Base-by-base conservation (phyloP, 2,797 vertebrate species). In the Esox masquinongy region DNA sequence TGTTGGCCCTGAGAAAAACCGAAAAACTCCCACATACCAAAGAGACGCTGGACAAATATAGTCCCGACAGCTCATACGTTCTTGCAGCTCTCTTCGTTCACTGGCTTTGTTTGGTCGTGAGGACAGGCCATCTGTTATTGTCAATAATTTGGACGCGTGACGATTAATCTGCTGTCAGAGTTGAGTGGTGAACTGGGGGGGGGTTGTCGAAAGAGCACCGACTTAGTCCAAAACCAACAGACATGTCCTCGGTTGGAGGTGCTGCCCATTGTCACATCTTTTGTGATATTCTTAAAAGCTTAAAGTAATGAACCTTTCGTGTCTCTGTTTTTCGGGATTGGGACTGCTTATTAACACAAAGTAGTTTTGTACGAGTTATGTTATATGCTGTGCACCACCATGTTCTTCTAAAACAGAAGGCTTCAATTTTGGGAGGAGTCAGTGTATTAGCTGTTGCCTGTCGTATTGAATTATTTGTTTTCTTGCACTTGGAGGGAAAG, bases 21-120 rank as follows among this genome's bases (percentile, higher is more conserved):
- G 68, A 79, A 88, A 88, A 90, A 88, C 79, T 89, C 91, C 86
- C 87, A 87, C 90, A 90, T 87, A 84, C 89, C 85, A 61, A 24
- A 71, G 39, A 77, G 77, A 77, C 56, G 83, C 78, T 88, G 80
- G 75, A 87, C 82, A 92, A 91, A 93, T 84, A 90, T 81, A 88
- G 79, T 86, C 6, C 43, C 73, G 83, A 90, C 83, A 72, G 77
- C 83, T 79, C 75, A 82, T 82, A 86, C 76, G 17, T 74, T 83
- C 86, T 72, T 68, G 79, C 82, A 83, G 82, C 73, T 74, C 59
- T 5, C 22, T 74, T 53, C 78, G 81, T 79, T 78, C 71, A 66
- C 47, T 73, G 8, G 66, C 76, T 61, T 67, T 8, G 80, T 84
- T 74, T 83, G 51, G 70, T 16, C 1, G 7, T 0, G 61, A 66